Percentiles rank a stretch among this genome's conserved stretches.
phyloP scores from a whole-genome alignment of 2,113 vertebrate species.

The Ceuthmochares aereus region DNA sequence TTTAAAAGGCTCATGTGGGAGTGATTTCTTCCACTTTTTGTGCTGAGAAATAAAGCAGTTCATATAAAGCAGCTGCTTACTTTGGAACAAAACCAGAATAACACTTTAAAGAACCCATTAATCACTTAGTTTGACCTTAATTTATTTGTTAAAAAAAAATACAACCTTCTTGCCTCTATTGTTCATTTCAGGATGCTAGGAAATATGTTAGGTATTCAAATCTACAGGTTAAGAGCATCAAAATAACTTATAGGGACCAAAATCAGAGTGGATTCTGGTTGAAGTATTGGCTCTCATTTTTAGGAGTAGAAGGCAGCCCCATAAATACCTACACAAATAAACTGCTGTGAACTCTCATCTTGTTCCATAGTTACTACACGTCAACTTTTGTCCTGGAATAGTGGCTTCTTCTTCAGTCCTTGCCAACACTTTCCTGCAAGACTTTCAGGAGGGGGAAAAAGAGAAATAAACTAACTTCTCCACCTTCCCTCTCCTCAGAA shows the following conservation, averaged over 20 bases:
- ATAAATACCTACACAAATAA: neutral
- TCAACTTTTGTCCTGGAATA: neutral
- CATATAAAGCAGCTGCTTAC: conserved; percentile 53
- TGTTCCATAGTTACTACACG: neutral
- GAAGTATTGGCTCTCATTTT: neutral
- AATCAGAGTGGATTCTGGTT: neutral
- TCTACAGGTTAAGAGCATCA: neutral
- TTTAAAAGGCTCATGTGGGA: neutral
- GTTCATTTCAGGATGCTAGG: neutral
- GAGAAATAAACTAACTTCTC: neutral
- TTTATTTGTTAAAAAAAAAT: neutral
- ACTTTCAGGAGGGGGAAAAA: neutral
- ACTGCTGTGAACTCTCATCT: neutral
- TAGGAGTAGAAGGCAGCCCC: neutral
- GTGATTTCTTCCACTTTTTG: conserved; percentile 22
- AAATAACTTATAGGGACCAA: neutral
- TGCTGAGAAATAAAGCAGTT: conserved; percentile 34
- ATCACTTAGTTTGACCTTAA: conserved; percentile 21
- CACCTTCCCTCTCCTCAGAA: neutral
- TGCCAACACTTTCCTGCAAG: neutral
- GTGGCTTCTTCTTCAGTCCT: neutral
- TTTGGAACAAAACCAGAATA: conserved; percentile 47
- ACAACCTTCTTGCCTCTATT: neutral
- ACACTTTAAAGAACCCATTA: conserved; percentile 24
- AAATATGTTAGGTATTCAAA: neutral